Evolutionary conservation across 2,797 vertebrate species (phyloP).

Genomic region (Pipistrellus kuhlii): DNA sequence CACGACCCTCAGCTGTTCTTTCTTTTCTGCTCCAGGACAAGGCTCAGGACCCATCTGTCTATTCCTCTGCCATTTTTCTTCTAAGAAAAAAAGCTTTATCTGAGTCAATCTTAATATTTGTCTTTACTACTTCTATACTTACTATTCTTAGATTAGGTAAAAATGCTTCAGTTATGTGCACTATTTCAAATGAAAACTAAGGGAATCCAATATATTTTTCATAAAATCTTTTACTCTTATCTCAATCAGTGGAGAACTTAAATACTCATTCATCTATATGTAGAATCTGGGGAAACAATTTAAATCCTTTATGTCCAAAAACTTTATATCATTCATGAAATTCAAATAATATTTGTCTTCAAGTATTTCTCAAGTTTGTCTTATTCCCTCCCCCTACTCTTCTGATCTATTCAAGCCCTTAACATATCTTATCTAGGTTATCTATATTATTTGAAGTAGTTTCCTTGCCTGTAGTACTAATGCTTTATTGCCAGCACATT

Average conservation of each 20-base stretch:
- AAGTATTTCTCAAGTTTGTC: background rate
- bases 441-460: background rate
- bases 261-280: background rate
- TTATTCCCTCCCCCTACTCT: background rate
- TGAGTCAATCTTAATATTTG: background rate
- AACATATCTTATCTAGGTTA: background rate
- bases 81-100: too few species aligned
- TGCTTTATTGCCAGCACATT: background rate
- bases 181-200: background rate
- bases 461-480: background rate
- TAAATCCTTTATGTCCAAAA: background rate
- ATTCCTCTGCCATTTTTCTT: too few species aligned
- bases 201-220: background rate
- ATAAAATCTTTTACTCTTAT: background rate
- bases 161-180: background rate
- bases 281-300: background rate
- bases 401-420: background rate
- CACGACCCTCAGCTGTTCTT: too few species aligned
- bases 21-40: too few species aligned
- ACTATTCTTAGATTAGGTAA: background rate
- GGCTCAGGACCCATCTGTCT: too few species aligned
- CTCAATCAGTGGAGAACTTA: background rate
- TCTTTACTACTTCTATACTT: background rate
- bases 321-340: background rate
- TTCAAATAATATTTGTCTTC: constrained; percentile 4